Conservation (phyloP, 2,888 invertebrate genomes). For the Arrhopalites spinosus region DNA sequence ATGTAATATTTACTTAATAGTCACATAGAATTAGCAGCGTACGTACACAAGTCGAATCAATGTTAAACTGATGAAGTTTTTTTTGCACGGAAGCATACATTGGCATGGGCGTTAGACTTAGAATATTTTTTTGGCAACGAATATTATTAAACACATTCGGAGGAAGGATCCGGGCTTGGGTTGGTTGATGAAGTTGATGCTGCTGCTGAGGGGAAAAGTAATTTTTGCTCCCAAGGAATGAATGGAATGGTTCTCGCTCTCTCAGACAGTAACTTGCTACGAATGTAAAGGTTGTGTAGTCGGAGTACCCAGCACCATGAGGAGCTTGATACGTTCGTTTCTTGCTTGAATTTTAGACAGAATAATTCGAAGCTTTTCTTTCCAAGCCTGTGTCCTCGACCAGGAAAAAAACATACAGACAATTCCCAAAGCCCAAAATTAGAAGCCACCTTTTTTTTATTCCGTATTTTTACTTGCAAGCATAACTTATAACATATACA, state of each 20-base stretch:
- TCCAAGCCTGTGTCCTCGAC: constrained; percentile 49
- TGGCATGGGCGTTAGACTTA: constrained; percentile 34
- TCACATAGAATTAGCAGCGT: neutral
- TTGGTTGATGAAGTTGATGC: neutral
- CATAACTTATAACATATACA: neutral
- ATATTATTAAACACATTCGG: constrained; percentile 29
- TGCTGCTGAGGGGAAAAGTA: constrained; percentile 12
- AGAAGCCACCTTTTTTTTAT: constrained; percentile 47
- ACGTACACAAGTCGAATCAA: constrained; percentile 15
- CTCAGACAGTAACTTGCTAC: constrained; percentile 16
- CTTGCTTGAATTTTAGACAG: constrained; percentile 86
- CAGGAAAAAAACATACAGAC: constrained; percentile 39
- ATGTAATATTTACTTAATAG: too few relatives aligned
- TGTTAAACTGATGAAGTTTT: constrained; percentile 7
- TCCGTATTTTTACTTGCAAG: neutral
- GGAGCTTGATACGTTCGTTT: constrained; percentile 83
- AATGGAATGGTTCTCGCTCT: constrained; percentile 30
- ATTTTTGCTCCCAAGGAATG: constrained; percentile 32
- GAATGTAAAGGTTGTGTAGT: constrained; percentile 38
- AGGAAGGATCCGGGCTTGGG: constrained; percentile 14
- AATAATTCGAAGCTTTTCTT: constrained; percentile 67
- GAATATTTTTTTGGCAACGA: constrained; percentile 34
- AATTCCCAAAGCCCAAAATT: constrained; percentile 54
- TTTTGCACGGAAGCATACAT: constrained; percentile 11
- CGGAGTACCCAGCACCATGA: constrained; percentile 84